A percentile compares a stretch with the other conserved stretches of the same genome.
These are phyloP conservation scores for Oreochromis grahami DNA, from an alignment of 2,797 vertebrate genomes.

Conservation along the genomic window DNA sequence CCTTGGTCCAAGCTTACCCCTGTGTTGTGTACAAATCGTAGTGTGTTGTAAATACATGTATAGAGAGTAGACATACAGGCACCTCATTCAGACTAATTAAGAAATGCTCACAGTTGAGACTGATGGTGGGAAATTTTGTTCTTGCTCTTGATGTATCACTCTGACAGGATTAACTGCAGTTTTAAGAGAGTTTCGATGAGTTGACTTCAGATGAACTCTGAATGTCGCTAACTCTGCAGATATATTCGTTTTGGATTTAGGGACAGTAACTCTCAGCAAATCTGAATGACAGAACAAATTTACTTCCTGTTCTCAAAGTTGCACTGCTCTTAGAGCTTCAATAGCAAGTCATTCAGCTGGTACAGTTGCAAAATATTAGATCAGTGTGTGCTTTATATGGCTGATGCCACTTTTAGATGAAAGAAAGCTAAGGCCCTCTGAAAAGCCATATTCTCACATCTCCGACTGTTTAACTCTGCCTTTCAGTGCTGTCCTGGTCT, in stretches of 20 bases:
- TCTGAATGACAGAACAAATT: slow-evolving; percentile 24
- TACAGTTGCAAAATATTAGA: slow-evolving; percentile 11
- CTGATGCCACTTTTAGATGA: slow-evolving; percentile 38
- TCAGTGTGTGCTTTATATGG: slow-evolving; percentile 34
- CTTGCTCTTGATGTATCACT: slow-evolving; percentile 12
- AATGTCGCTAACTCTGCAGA: slow-evolving; percentile 28
- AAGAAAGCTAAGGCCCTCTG: slow-evolving; percentile 38
- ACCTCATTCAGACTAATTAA: slow-evolving; percentile 57
- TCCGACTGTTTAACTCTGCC: slow-evolving; percentile 53
- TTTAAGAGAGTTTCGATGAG: not conserved
- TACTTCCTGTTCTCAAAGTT: slow-evolving; percentile 16
- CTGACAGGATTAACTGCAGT: slow-evolving; percentile 1
- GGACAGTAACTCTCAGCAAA: slow-evolving; percentile 21
- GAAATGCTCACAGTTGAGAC: slow-evolving; percentile 30
- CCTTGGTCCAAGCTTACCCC: slow-evolving; percentile 60
- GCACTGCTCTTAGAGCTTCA: slow-evolving; percentile 30
- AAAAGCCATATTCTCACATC: slow-evolving; percentile 70
- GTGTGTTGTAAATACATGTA: slow-evolving; percentile 79
- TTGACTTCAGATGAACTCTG: slow-evolving; percentile 24
- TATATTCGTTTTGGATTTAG: slow-evolving; percentile 22
- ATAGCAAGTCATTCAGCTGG: slow-evolving; percentile 16
- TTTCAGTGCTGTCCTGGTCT: slow-evolving; percentile 31
- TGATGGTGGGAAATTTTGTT: not conserved
- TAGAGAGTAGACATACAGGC: slow-evolving; percentile 71
- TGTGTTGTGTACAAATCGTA: slow-evolving; percentile 54